phyloP scores from a whole-genome alignment of 2,113 vertebrate species.

The Castor canadensis region DNA sequence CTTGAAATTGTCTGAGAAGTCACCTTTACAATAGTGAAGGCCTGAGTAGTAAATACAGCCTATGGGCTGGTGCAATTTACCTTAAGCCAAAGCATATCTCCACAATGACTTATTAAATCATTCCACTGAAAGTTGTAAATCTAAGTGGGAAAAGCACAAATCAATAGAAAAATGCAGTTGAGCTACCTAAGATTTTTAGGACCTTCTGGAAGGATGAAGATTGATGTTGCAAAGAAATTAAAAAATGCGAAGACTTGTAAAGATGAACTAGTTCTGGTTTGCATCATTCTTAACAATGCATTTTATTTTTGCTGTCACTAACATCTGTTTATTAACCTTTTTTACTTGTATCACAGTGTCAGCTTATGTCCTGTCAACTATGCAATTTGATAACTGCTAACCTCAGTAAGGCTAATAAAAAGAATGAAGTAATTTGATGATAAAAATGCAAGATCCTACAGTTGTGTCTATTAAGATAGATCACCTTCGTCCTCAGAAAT shows the following conservation, averaged over 20 bases:
- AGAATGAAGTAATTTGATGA: neutral
- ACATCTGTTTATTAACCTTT: neutral
- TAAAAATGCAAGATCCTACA: slow-evolving; percentile 12
- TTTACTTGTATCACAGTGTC: neutral
- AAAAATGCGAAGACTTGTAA: neutral
- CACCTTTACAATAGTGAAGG: slow-evolving; percentile 49
- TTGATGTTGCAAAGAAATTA: slow-evolving; percentile 53
- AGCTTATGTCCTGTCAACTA: neutral
- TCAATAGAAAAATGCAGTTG: slow-evolving; percentile 56
- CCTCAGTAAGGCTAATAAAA: neutral
- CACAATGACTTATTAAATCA: slow-evolving; percentile 57
- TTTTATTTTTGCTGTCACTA: slow-evolving; percentile 16
- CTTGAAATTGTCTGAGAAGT: slow-evolving; percentile 54
- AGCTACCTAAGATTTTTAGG: slow-evolving; percentile 24
- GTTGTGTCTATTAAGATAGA: neutral
- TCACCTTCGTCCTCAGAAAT: neutral
- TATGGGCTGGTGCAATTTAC: slow-evolving; percentile 48
- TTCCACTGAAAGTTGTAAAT: slow-evolving; percentile 59
- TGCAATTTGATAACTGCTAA: neutral
- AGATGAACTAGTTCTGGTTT: slow-evolving; percentile 1
- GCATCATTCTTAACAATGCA: slow-evolving; percentile 22
- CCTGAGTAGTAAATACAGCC: slow-evolving; percentile 26
- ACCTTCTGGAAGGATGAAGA: slow-evolving; percentile 42
- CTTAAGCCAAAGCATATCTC: slow-evolving; percentile 43
- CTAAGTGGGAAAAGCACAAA: slow-evolving; percentile 43